These are phyloP conservation scores for Lobophora halterata DNA, from an alignment of 2,888 invertebrate species.

Conservation along the genomic window DNA sequence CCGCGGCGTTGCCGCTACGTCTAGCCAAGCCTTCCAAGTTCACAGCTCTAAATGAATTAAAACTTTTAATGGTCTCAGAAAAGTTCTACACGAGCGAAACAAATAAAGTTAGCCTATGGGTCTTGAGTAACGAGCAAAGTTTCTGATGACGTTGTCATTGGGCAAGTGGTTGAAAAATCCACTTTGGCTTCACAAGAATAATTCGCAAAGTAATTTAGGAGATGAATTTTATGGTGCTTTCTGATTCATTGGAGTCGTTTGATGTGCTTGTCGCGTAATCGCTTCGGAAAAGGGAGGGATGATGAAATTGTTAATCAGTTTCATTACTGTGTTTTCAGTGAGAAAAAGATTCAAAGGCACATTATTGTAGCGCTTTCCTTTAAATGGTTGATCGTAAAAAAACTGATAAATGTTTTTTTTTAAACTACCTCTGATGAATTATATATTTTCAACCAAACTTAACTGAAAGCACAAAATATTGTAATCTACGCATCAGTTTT, in stretches of 20 bases:
- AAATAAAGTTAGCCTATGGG: conserved; percentile 47
- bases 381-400: too few species aligned
- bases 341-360: too few species aligned
- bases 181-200: conserved; percentile 33
- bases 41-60: conserved; percentile 54
- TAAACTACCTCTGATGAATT: too few species aligned
- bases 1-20: too few species aligned
- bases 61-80: conserved; percentile 53
- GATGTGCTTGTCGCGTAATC: background rate
- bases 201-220: conserved; percentile 27
- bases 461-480: too few species aligned
- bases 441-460: too few species aligned
- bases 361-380: too few species aligned
- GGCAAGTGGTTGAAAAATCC: conserved; percentile 22
- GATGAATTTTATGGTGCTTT: conserved; percentile 11
- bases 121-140: conserved; percentile 42
- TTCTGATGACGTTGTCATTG: conserved; percentile 33
- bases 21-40: conserved; percentile 4
- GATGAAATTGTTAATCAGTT: too few species aligned
- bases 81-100: conserved; percentile 39
- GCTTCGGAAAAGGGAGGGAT: too few species aligned
- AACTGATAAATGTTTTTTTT: too few species aligned
- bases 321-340: too few species aligned
- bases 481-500: too few species aligned
- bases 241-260: conserved; percentile 9